Base-by-base conservation (phyloP, 2,888 invertebrate genomes). In the Agrotis ipsilon region DNA sequence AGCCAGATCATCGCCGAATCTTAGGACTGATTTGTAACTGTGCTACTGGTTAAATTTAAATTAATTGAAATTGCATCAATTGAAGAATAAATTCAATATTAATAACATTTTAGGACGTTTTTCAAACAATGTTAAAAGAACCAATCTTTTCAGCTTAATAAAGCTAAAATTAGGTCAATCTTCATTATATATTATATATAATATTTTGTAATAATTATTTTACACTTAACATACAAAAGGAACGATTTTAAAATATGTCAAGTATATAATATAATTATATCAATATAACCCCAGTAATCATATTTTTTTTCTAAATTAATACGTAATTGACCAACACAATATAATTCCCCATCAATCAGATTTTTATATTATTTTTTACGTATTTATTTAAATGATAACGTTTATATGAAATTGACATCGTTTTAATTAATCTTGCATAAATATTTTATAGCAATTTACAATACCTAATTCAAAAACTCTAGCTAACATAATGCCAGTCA, bases 181-280 rank as follows among this genome's bases (percentile, higher is more conserved):
- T n/a, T n/a, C n/a, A n/a, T n/a, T n/a, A n/a, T n/a, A n/a, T n/a
- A n/a, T n/a, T n/a, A n/a, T n/a, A n/a, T n/a, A 27, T 48, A 39
- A 39, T 39, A 39, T 39, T 11, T 39, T 39, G 16, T n/a, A 19
- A 61, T 32, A 45, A 21, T 46, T 21, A 5, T 46, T 60, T 39
- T 32, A 62, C 21, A 39, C 18, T 52, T 43, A 24, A 27, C 11
- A 7, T 21, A 32, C 1, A 51, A 39, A 62, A 57, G 27, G 32
- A 61, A 61, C 60, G 7, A 21, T 39, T 32, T 32, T 58, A 51
- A 9, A n/a, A n/a, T n/a, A n/a, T n/a, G n/a, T n/a, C 32, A 57
- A 62, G n/a, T 18, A 32, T 45, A n/a, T 18, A 19, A 57, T 11
- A 24, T 57, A 39, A 9, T 11, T 11, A 11, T 39, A 39, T 60